Evolutionary conservation across 2,888 invertebrate species (phyloP).

Genomic region (Mesoligia furuncula): DNA sequence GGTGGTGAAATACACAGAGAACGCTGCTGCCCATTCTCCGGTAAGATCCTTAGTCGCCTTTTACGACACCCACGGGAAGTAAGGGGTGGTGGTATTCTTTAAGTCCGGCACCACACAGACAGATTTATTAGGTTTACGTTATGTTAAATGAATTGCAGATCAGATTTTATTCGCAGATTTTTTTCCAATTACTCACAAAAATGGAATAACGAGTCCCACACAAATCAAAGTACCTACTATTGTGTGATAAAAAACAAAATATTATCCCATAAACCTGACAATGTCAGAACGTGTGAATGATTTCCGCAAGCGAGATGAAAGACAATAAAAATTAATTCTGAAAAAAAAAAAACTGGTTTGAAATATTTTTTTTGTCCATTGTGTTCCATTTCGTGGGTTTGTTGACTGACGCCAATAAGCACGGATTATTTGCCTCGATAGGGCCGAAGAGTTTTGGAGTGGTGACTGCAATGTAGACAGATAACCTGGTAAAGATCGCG

Average conservation of each 20-base stretch:
- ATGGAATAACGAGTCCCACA: conserved; percentile 37
- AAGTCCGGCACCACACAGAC: no score
- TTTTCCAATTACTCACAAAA: conserved; percentile 35
- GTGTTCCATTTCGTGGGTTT: not conserved
- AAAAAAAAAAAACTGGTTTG: not conserved
- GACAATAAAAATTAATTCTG: conserved; percentile 51
- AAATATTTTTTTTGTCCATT: conserved; percentile 14
- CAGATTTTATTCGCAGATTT: not conserved
- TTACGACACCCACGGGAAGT: no score
- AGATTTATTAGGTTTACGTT: not conserved
- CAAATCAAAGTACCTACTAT: conserved; percentile 75
- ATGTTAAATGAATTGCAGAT: not conserved
- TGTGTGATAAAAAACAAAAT: conserved; percentile 71
- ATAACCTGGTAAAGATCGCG: not conserved
- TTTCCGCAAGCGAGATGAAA: conserved; percentile 37
- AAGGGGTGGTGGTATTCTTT: no score
- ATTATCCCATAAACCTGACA: conserved; percentile 61
- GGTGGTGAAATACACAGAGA: no score
- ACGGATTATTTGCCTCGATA: not conserved
- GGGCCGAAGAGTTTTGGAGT: not conserved
- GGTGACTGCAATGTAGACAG: not conserved
- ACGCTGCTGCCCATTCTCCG: no score
- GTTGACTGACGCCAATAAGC: not conserved
- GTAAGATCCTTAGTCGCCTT: no score
- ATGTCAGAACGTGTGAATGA: conserved; percentile 51